phyloP scores from a whole-genome alignment of 2,888 invertebrate genomes.

The Drosophila prolongata region DNA sequence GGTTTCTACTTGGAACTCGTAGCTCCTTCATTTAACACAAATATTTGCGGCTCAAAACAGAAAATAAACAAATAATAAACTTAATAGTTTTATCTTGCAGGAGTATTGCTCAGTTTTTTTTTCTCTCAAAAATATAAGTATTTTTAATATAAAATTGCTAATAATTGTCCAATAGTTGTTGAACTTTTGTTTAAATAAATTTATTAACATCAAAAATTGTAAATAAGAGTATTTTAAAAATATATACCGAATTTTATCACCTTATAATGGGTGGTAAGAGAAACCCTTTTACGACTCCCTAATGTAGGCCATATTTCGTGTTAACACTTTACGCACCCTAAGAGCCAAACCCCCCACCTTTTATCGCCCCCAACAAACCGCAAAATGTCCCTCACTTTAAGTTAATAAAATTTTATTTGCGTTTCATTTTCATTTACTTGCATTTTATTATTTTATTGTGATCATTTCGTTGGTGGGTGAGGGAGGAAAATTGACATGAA shows the following conservation, averaged over 20 bases:
- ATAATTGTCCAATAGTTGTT: no score
- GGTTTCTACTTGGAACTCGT: constrained; percentile 6
- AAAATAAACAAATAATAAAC: no score
- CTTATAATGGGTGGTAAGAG: constrained; percentile 1
- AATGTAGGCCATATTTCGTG: constrained; percentile 53
- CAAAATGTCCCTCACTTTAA: constrained; percentile 27
- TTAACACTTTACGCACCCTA: constrained; percentile 72
- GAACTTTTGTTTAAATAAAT: no score
- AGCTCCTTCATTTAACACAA: neutral
- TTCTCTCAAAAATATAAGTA: no score
- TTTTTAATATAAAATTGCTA: no score
- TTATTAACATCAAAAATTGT: no score
- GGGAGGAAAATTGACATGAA: constrained; percentile 69
- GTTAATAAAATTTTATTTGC: constrained; percentile 78
- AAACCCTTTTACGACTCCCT: constrained; percentile 14
- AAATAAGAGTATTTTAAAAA: no score
- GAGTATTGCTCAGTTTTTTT: no score
- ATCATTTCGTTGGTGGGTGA: constrained; percentile 40
- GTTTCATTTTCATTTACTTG: constrained; percentile 73
- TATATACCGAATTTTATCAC: neutral
- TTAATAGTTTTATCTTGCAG: neutral
- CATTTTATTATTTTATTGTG: constrained; percentile 74
- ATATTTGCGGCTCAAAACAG: neutral
- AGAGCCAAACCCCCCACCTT: constrained; percentile 10
- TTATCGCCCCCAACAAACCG: constrained; percentile 7